Conservation (phyloP, 2,888 invertebrate species). For the Galerucella pusilla region DNA sequence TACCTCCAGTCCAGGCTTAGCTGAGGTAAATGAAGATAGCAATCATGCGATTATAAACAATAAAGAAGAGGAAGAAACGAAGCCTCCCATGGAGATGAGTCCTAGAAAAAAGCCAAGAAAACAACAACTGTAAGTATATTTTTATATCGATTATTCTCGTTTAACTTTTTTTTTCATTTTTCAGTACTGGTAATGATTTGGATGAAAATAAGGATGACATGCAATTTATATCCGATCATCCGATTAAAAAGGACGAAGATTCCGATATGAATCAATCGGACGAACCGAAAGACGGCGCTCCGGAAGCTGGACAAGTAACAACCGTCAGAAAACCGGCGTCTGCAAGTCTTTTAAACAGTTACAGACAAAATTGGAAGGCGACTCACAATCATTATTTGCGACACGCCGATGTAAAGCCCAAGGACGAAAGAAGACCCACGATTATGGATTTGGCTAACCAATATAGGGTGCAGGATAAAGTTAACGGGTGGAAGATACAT, state of each 20-base stretch:
- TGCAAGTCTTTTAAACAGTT: slow-evolving; percentile 71
- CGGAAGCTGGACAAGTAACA: slow-evolving; percentile 56
- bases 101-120: slow-evolving; percentile 94
- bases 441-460: slow-evolving; percentile 92
- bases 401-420: slow-evolving; percentile 85
- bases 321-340: slow-evolving; percentile 62
- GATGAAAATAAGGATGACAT: slow-evolving; percentile 70
- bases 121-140: slow-evolving; percentile 79
- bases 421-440: slow-evolving; percentile 86
- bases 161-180: slow-evolving; percentile 36
- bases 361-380: slow-evolving; percentile 77
- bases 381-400: slow-evolving; percentile 80
- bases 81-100: slow-evolving; percentile 73
- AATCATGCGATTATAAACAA: slow-evolving; percentile 57
- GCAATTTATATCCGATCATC: slow-evolving; percentile 71
- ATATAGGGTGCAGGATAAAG: slow-evolving; percentile 85
- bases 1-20: slow-evolving; percentile 82
- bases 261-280: slow-evolving; percentile 62
- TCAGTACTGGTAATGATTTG: slow-evolving; percentile 68
- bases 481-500: slow-evolving; percentile 95
- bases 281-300: slow-evolving; percentile 60
- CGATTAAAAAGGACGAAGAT: slow-evolving; percentile 61
- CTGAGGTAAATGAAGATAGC: slow-evolving; percentile 69
- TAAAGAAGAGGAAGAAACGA: slow-evolving; percentile 60
- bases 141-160: neutral